Evolutionary conservation across 2,888 invertebrate species (phyloP), one percentile per base, ranked within the genome.

Genomic region (Stenurella melanura): DNA sequence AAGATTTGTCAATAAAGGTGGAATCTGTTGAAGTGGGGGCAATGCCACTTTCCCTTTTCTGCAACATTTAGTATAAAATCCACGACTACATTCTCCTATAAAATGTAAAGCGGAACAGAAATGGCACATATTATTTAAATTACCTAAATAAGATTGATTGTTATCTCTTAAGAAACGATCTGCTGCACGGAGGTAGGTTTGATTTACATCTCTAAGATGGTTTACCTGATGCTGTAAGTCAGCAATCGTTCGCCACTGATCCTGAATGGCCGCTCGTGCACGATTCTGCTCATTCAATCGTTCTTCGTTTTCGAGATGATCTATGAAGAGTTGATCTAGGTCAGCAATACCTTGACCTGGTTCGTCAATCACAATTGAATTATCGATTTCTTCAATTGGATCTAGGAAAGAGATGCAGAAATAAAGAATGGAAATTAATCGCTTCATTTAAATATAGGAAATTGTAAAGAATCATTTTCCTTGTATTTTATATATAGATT

Each of bases 81-180:
- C 5, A 1, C 6, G 0, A 10, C 5, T 34, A 34, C 1, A 2
- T 61, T 61, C 61, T 6, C 30, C 12, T 11, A 0, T 21, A 30
- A 61, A 61, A n/a, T 61, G n/a, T 61, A 30, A 30, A 12, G 61
- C 61, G 2, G n/a, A 30, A 30, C 61, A 61, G n/a, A 26, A 30
- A 1, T 0, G 15, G 12, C 61, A 61, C 26, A 61, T 30, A 21
- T 7, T 26, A 7, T 3, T 30, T 1, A 61, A 17, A 0, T 30
- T 30, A 0, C 30, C 61, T 15, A 61, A 30, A 61, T 26, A 30
- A 7, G 61, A n/a, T 0, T 0, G 26, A 6, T 30, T 6, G n/a
- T n/a, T n/a, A n/a, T n/a, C n/a, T 30, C 61, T 30, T 30, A 61
- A 30, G 3, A 6, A 2, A 1, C 26, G 0, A 15, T 60, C 60